Conservation (phyloP, 2,797 vertebrate genomes). For the Chaetodon trifasciatus region DNA sequence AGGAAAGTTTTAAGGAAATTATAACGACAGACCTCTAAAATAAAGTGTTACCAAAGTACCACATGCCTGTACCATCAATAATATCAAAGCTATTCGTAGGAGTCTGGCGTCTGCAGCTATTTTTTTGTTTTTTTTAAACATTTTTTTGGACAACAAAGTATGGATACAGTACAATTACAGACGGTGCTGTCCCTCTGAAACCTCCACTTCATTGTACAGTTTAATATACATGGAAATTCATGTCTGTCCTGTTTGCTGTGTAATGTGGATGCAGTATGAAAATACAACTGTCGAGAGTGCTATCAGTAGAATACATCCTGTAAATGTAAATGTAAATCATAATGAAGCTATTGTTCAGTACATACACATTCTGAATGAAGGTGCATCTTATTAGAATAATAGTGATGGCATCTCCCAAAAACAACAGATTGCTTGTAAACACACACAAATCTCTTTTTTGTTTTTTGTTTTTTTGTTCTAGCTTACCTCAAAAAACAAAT, state of each 20-base stretch:
- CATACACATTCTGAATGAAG: slow-evolving; percentile 64
- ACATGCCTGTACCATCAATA: slow-evolving; percentile 61
- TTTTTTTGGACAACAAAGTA: slow-evolving; percentile 66
- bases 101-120: slow-evolving; percentile 50
- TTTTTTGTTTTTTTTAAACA: slow-evolving; percentile 29
- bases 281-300: slow-evolving; percentile 53
- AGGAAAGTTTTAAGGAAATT: slow-evolving; percentile 6
- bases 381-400: slow-evolving; percentile 45
- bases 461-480: slow-evolving; percentile 49
- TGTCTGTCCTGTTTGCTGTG: slow-evolving; percentile 38
- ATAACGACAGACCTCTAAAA: slow-evolving; percentile 40
- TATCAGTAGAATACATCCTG: slow-evolving; percentile 45
- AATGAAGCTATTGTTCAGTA: slow-evolving; percentile 44
- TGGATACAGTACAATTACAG: slow-evolving; percentile 69
- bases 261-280: slow-evolving; percentile 48
- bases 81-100: slow-evolving; percentile 62
- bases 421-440: slow-evolving; percentile 73
- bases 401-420: slow-evolving; percentile 51
- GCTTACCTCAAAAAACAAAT: slow-evolving; percentile 54
- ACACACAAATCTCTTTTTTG: slow-evolving; percentile 64
- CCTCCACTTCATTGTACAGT: slow-evolving; percentile 58
- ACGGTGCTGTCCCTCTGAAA: slow-evolving; percentile 64
- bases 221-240: slow-evolving; percentile 70
- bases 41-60: slow-evolving; percentile 38
- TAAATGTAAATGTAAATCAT: slow-evolving; percentile 61